A percentile compares a stretch with the other conserved stretches of the same genome.
Conservation (phyloP, 2,113 vertebrate genomes). For the Lamprologus speciosus region DNA sequence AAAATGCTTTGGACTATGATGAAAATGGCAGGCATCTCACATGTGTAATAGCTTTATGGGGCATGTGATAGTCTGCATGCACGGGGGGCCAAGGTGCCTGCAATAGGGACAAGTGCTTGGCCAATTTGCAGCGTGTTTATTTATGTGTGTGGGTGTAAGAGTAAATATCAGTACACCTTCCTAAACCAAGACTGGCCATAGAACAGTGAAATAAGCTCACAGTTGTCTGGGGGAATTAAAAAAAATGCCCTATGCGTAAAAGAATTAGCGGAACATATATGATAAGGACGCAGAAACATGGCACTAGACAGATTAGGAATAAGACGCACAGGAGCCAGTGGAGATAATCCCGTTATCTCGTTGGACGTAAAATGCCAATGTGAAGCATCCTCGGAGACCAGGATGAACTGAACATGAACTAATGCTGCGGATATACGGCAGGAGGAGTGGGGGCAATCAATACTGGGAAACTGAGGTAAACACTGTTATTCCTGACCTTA, state of each 20-base stretch:
- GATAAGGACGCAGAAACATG: constrained; percentile 46
- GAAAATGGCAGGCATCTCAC: background rate
- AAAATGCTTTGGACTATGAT: background rate
- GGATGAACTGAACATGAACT: constrained; percentile 61
- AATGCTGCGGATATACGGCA: constrained; percentile 35
- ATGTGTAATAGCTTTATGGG: constrained; percentile 6
- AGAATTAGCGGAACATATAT: constrained; percentile 21
- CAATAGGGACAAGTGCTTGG: constrained; percentile 26
- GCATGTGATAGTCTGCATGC: constrained; percentile 20
- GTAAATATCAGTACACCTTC: background rate
- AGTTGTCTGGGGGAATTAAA: constrained; percentile 8
- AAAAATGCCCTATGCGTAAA: constrained; percentile 51
- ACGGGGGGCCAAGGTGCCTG: constrained; percentile 18
- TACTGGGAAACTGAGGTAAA: constrained; percentile 33
- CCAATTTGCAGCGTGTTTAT: background rate
- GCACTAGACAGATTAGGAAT: constrained; percentile 39
- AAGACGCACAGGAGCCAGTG: constrained; percentile 18
- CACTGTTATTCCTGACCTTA: constrained; percentile 56
- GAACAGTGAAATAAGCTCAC: background rate
- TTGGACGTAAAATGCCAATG: constrained; percentile 48
- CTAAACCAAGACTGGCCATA: background rate
- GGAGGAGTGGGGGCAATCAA: background rate
- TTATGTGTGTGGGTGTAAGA: background rate
- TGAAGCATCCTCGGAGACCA: constrained; percentile 41
- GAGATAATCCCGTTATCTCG: constrained; percentile 59